phyloP scores from a whole-genome alignment of 2,797 vertebrate genomes.

The Spinus olivaceus region DNA sequence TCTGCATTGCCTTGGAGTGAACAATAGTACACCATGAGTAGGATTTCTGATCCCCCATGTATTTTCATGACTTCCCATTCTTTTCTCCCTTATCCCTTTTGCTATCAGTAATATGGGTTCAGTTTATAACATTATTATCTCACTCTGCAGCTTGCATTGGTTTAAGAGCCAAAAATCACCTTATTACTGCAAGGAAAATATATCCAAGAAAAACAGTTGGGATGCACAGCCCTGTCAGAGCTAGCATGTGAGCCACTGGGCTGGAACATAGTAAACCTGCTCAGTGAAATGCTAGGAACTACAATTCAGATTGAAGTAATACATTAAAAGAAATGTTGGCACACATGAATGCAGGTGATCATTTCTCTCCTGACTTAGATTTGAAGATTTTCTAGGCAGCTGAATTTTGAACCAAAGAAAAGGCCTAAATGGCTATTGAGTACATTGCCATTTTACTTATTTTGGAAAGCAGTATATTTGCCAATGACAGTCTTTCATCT shows the following conservation, averaged over 20 bases:
- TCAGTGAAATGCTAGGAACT: not conserved
- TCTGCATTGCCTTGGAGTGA: not conserved
- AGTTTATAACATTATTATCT: not conserved
- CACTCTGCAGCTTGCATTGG: not conserved
- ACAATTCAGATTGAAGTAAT: not conserved
- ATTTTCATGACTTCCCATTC: not conserved
- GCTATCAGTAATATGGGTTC: not conserved
- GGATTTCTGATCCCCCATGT: not conserved
- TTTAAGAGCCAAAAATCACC: not conserved
- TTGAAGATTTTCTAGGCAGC: not conserved
- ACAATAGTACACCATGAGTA: not conserved
- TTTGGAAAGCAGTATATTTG: not conserved
- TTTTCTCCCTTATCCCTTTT: not conserved
- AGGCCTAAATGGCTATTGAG: not conserved
- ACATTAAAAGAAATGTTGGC: not conserved
- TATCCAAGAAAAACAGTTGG: not conserved
- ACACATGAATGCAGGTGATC: accelerated
- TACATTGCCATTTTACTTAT: not conserved
- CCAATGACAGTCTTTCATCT: not conserved
- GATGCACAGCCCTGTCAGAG: not conserved
- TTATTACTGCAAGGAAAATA: not conserved
- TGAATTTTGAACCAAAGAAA: conserved; percentile 48
- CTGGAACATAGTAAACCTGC: not conserved
- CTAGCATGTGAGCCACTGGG: not conserved
- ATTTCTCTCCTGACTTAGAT: not conserved